Evolutionary conservation across 1,140 invertebrate genomes (phyloP).

Genomic region (Cyclina sinensis): DNA sequence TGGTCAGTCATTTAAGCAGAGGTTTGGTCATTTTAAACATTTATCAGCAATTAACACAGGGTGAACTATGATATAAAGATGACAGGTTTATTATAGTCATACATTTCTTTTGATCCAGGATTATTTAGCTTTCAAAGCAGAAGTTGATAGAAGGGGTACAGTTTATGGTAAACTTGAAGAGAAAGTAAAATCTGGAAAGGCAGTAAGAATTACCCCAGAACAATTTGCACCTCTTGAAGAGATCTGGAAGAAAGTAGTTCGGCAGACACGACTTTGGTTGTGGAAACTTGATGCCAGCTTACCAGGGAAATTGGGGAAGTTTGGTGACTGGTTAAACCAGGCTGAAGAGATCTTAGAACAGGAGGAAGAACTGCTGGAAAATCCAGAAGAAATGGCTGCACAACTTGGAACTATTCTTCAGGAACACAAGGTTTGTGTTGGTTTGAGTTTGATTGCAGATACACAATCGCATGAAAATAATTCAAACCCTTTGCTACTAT

Average conservation of each 20-base stretch:
- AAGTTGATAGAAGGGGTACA: conserved; percentile 80
- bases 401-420: conserved; percentile 92
- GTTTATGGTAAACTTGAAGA: conserved; percentile 80
- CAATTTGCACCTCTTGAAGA: conserved; percentile 79
- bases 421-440: conserved; percentile 91
- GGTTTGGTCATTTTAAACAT: not conserved
- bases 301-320: conserved; percentile 93
- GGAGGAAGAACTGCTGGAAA: conserved; percentile 73
- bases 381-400: conserved; percentile 76
- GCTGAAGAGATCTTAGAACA: conserved; percentile 93
- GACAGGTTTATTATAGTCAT: not conserved
- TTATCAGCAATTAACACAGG: not conserved
- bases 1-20: too few relatives aligned
- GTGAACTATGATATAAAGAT: not conserved
- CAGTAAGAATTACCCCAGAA: conserved; percentile 75
- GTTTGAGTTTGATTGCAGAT: too few relatives aligned
- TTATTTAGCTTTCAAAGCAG: conserved; percentile 82
- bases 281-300: conserved; percentile 92
- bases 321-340: conserved; percentile 95
- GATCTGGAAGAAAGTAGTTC: conserved; percentile 78
- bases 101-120: conserved; percentile 72
- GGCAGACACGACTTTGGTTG: conserved; percentile 85
- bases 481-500: too few relatives aligned
- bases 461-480: too few relatives aligned
- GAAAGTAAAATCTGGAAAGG: conserved; percentile 76